Evolutionary conservation across 1,140 invertebrate species (phyloP).

Genomic region (Agrypnia vestita): DNA sequence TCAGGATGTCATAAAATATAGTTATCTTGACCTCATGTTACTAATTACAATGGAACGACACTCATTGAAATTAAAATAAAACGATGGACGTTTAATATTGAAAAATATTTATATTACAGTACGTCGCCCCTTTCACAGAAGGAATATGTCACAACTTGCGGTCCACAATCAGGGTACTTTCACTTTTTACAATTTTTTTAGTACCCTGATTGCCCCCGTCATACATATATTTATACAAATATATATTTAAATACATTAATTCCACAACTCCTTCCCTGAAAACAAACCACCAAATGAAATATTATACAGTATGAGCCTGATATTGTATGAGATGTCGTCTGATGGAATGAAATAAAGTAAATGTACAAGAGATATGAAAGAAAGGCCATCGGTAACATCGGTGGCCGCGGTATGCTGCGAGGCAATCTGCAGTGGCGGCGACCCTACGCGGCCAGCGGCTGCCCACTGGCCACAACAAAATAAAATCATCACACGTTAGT

Average conservation of each 20-base stretch:
- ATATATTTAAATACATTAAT: slow-evolving; percentile 61
- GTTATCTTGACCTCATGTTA: slow-evolving; percentile 72
- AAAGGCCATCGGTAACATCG: slow-evolving; percentile 56
- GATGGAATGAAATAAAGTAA: slow-evolving; percentile 58
- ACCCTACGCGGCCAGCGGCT: slow-evolving; percentile 59
- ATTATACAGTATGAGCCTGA: slow-evolving; percentile 62
- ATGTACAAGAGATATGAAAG: slow-evolving; percentile 60
- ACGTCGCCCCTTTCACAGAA: slow-evolving; percentile 75
- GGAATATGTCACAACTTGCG: slow-evolving; percentile 75
- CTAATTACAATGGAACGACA: slow-evolving; percentile 72
- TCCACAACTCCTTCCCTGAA: slow-evolving; percentile 71
- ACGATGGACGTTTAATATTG: slow-evolving; percentile 72
- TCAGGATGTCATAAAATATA: slow-evolving; percentile 73
- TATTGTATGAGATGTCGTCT: slow-evolving; percentile 69
- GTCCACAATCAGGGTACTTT: slow-evolving; percentile 71
- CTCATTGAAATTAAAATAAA: slow-evolving; percentile 73
- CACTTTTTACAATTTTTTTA: slow-evolving; percentile 57
- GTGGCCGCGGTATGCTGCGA: slow-evolving; percentile 51
- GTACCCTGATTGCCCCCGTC: slow-evolving; percentile 68
- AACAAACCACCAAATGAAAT: slow-evolving; percentile 70
- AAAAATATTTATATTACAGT: slow-evolving; percentile 70
- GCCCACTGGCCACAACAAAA: slow-evolving; percentile 62
- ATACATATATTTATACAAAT: slow-evolving; percentile 67
- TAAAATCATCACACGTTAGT: slow-evolving; percentile 71
- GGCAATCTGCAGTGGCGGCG: slow-evolving; percentile 60